Conservation (phyloP, 2,113 vertebrate genomes). For the Sigmodon hispidus region DNA sequence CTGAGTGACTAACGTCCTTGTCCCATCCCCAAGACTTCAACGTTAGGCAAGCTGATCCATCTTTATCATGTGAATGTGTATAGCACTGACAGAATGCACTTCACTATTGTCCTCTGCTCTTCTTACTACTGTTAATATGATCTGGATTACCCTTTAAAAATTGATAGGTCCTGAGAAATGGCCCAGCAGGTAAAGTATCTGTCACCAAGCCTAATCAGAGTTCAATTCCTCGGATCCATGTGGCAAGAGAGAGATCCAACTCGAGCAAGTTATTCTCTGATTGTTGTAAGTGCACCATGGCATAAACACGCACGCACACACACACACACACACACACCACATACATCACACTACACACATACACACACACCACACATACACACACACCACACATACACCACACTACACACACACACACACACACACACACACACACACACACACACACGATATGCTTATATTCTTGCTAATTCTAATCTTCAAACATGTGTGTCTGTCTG, state of each 20-base stretch:
- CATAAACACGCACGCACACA: background rate
- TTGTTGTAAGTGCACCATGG: background rate
- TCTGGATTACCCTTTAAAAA: constrained; percentile 2
- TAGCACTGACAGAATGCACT: background rate
- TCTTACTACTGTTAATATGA: constrained; percentile 16
- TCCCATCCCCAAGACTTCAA: background rate
- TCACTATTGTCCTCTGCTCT: constrained; percentile 9
- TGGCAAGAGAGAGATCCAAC: background rate
- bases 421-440: no score
- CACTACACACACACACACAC: no score
- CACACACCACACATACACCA: no score
- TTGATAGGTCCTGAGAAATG: background rate
- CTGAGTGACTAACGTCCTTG: background rate
- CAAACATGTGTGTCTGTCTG: no score
- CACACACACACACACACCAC: no score
- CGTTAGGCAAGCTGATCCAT: background rate
- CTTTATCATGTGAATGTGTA: fast-evolving
- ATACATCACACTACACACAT: no score
- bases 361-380: no score
- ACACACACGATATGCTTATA: no score
- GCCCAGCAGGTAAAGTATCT: background rate
- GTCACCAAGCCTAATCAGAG: background rate
- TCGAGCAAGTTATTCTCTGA: background rate
- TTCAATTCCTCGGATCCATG: no score
- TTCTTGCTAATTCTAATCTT: no score